Evolutionary conservation across 2,888 invertebrate genomes (phyloP).

Genomic region (Tachystola acroxantha): DNA sequence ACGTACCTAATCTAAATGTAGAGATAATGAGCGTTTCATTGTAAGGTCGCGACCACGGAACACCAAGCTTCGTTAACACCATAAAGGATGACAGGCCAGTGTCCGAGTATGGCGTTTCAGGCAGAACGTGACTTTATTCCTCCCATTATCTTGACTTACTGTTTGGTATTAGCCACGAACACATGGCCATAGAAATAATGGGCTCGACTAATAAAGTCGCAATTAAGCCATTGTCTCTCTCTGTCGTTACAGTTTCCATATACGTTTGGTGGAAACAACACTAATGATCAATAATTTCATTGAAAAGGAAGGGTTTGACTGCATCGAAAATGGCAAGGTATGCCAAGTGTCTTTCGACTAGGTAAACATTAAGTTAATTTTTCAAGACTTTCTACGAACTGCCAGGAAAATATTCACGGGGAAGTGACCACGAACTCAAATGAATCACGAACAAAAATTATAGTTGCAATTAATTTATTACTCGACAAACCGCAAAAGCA

Average conservation of each 20-base stretch:
- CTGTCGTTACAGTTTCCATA: too few relatives aligned
- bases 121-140: conserved; percentile 56
- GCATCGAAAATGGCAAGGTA: too few relatives aligned
- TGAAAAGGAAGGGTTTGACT: too few relatives aligned
- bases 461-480: too few relatives aligned
- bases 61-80: conserved; percentile 56
- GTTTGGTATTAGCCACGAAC: conserved; percentile 23
- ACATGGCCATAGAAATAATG: conserved; percentile 9
- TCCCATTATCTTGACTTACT: conserved; percentile 42
- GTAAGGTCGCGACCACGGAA: conserved; percentile 37
- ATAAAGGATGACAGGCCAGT: conserved; percentile 52
- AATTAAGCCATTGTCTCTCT: neutral
- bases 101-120: conserved; percentile 48
- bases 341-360: too few relatives aligned
- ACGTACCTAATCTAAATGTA: conserved; percentile 44
- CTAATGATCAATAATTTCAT: too few relatives aligned
- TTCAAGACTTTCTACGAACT: too few relatives aligned
- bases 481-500: neutral
- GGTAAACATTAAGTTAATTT: too few relatives aligned
- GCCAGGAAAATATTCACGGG: too few relatives aligned
- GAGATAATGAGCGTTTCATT: conserved; percentile 44
- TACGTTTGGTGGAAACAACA: too few relatives aligned
- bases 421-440: too few relatives aligned
- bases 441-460: too few relatives aligned
- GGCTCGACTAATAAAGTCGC: neutral